These are phyloP conservation scores for Kobus ellipsiprymnus DNA, from an alignment of 2,113 vertebrate species.

Conservation along the genomic window DNA sequence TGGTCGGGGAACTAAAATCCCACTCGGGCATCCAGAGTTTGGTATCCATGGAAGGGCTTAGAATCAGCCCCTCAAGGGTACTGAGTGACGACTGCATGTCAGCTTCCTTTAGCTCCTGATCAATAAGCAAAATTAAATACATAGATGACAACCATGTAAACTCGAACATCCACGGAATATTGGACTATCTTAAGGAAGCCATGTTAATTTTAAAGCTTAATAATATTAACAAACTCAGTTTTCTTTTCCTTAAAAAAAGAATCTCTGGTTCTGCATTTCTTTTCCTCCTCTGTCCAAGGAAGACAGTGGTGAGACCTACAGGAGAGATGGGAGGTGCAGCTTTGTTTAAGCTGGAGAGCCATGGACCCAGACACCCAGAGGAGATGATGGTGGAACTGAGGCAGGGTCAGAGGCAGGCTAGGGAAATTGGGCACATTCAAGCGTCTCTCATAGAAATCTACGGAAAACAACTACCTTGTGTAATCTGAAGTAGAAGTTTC, in stretches of 20 bases:
- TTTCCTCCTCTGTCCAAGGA: background rate
- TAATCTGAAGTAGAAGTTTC: background rate
- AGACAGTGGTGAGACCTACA: background rate
- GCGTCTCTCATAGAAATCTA: background rate
- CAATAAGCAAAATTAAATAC: background rate
- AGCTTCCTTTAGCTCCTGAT: background rate
- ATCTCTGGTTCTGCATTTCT: background rate
- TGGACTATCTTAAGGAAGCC: background rate
- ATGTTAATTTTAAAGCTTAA: background rate
- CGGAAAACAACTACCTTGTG: background rate
- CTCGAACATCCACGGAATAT: background rate
- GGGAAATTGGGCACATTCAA: background rate
- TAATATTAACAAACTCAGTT: background rate
- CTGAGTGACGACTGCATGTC: background rate
- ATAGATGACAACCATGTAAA: background rate
- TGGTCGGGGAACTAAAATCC: background rate
- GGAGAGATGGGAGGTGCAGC: background rate
- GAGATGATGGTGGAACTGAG: background rate
- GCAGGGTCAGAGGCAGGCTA: background rate
- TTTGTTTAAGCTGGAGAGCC: background rate
- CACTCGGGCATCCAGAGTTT: background rate
- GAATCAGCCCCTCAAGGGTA: background rate
- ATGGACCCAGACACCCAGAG: background rate
- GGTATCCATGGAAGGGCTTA: background rate
- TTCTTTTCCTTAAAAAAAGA: background rate